These are phyloP conservation scores for Mionectes olivaceus DNA, from an alignment of 2,797 vertebrate species.

Conservation along the genomic window DNA sequence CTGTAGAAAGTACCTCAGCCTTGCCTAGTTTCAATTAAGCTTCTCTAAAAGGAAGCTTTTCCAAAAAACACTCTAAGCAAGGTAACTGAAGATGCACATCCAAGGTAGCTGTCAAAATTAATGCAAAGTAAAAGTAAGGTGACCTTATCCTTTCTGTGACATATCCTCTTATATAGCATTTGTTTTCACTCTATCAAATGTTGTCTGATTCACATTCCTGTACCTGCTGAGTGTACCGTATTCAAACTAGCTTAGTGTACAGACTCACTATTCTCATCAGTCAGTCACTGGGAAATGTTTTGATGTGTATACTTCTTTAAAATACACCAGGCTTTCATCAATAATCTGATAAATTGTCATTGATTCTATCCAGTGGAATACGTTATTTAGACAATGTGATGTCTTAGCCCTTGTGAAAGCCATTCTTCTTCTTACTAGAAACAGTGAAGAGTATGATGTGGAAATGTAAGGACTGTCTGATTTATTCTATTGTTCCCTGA, in stretches of 20 bases:
- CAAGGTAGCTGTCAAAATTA: neutral
- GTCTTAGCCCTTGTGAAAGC: neutral
- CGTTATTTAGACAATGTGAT: neutral
- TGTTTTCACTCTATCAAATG: neutral
- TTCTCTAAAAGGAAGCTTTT: neutral
- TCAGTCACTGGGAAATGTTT: neutral
- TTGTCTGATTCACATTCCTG: neutral
- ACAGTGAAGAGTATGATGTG: neutral
- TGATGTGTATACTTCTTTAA: neutral
- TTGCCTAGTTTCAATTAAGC: neutral
- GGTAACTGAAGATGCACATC: neutral
- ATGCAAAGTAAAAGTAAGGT: neutral
- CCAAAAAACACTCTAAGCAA: neutral
- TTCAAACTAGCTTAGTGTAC: neutral
- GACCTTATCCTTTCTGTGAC: neutral
- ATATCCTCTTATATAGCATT: neutral
- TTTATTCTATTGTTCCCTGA: neutral
- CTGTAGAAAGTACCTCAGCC: neutral
- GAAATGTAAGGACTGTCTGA: neutral
- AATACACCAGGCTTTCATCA: neutral
- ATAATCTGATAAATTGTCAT: neutral
- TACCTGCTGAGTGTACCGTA: neutral
- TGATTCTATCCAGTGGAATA: neutral
- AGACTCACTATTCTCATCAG: neutral
- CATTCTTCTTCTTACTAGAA: neutral